phyloP scores from a whole-genome alignment of 1,140 invertebrate genomes.

The Conopomorpha cramerella region DNA sequence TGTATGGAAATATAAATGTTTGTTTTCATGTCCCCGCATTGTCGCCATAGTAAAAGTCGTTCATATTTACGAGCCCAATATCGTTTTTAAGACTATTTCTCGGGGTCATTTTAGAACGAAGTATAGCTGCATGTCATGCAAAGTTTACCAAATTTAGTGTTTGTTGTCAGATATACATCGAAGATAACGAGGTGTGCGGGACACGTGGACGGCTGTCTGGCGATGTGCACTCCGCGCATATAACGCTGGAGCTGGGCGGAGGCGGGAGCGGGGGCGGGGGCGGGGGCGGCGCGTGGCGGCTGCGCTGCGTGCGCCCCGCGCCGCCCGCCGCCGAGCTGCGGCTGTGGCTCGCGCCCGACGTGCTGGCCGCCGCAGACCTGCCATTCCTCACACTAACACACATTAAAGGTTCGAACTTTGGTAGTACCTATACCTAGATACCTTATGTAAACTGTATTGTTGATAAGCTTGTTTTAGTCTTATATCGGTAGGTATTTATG shows the following conservation, averaged over 20 bases:
- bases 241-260: constrained; percentile 6
- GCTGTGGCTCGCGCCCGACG: constrained; percentile 82
- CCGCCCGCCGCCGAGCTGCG: constrained; percentile 25
- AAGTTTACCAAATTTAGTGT: too few relatives aligned
- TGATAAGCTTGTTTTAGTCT: background rate
- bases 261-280: constrained; percentile 7
- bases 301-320: background rate
- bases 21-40: too few relatives aligned
- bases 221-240: constrained; percentile 8
- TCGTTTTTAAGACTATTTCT: too few relatives aligned
- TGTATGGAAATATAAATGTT: too few relatives aligned
- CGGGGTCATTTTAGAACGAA: too few relatives aligned
- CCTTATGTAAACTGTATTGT: too few relatives aligned
- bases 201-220: constrained; percentile 9
- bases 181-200: constrained; percentile 13
- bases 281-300: constrained; percentile 12
- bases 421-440: too few relatives aligned
- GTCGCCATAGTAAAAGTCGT: too few relatives aligned
- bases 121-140: too few relatives aligned
- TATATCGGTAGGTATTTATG: background rate
- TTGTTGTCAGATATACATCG: constrained; percentile 20
- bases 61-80: too few relatives aligned
- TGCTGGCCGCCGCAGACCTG: constrained; percentile 71
- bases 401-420: too few relatives aligned
- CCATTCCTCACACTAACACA: constrained; percentile 83